A percentile compares a stretch with the other conserved stretches of the same genome.
Evolutionary conservation across 2,888 invertebrate genomes (phyloP).

Genomic region (Andrena chrysosceles): DNA sequence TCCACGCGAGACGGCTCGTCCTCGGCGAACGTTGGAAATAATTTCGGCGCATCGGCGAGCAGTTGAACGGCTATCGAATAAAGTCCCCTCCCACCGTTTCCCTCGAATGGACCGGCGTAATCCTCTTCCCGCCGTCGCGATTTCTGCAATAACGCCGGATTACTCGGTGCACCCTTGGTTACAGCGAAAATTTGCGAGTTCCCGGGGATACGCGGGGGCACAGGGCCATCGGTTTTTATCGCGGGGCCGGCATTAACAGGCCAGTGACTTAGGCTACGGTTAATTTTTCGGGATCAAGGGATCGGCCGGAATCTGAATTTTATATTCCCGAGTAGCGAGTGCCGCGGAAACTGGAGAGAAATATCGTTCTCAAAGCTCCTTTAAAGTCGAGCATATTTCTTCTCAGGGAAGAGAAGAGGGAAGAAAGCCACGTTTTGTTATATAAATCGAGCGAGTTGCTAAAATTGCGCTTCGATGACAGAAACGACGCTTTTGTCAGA

Average conservation of each 20-base stretch:
- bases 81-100: conserved; percentile 32
- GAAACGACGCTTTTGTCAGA: background rate
- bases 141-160: conserved; percentile 56
- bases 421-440: background rate
- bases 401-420: background rate
- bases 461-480: background rate
- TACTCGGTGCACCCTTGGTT: conserved; percentile 10
- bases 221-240: conserved; percentile 28
- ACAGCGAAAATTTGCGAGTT: conserved; percentile 30
- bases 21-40: conserved; percentile 16
- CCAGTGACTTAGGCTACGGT: conserved; percentile 13
- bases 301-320: conserved; percentile 1
- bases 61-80: conserved; percentile 40
- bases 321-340: background rate
- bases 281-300: conserved; percentile 41
- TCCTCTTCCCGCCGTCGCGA: conserved; percentile 37
- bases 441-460: background rate
- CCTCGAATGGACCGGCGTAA: conserved; percentile 30
- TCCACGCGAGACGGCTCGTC: background rate
- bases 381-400: background rate
- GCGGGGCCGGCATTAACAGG: conserved; percentile 24
- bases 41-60: conserved; percentile 16
- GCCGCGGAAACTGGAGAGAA: background rate
- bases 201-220: background rate
- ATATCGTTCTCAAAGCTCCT: background rate